phyloP scores from a whole-genome alignment of 2,888 invertebrate genomes.

The Dione vanillae region DNA sequence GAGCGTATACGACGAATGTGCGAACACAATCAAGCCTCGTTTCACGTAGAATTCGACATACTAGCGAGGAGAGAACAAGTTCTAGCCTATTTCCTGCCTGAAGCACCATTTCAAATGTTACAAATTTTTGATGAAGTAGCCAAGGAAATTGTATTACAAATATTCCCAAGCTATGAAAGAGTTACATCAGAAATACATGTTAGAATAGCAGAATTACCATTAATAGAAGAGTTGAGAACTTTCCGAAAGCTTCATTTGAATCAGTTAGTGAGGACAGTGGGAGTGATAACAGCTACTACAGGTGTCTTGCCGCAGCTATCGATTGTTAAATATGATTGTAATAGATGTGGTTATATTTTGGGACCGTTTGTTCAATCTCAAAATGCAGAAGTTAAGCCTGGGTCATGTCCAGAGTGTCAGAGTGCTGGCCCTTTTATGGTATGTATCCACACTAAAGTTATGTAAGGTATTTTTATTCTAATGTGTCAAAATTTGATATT shows the following conservation, averaged over 20 bases:
- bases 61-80: slow-evolving; percentile 96
- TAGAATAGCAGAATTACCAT: slow-evolving; percentile 96
- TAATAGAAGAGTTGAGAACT: slow-evolving; percentile 97
- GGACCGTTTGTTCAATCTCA: slow-evolving; percentile 98
- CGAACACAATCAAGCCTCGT: slow-evolving; percentile 94
- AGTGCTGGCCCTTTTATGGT: slow-evolving; percentile 97
- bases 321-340: slow-evolving; percentile 98
- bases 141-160: slow-evolving; percentile 95
- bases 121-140: slow-evolving; percentile 97
- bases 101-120: slow-evolving; percentile 98
- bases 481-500: too few species aligned
- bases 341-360: slow-evolving; percentile 96
- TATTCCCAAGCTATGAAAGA: slow-evolving; percentile 97
- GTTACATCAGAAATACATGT: slow-evolving; percentile 98
- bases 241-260: slow-evolving; percentile 95
- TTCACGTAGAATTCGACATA: slow-evolving; percentile 96
- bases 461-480: too few species aligned
- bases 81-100: slow-evolving; percentile 97
- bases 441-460: too few species aligned
- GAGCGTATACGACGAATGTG: slow-evolving; percentile 98
- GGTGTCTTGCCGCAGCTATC: slow-evolving; percentile 98
- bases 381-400: slow-evolving; percentile 96
- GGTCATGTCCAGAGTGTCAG: slow-evolving; percentile 99
- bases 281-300: slow-evolving; percentile 98
- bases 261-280: slow-evolving; percentile 93